These are phyloP conservation scores for Anas platyrhynchos DNA, from an alignment of 2,113 vertebrate species.

Conservation along the genomic window DNA sequence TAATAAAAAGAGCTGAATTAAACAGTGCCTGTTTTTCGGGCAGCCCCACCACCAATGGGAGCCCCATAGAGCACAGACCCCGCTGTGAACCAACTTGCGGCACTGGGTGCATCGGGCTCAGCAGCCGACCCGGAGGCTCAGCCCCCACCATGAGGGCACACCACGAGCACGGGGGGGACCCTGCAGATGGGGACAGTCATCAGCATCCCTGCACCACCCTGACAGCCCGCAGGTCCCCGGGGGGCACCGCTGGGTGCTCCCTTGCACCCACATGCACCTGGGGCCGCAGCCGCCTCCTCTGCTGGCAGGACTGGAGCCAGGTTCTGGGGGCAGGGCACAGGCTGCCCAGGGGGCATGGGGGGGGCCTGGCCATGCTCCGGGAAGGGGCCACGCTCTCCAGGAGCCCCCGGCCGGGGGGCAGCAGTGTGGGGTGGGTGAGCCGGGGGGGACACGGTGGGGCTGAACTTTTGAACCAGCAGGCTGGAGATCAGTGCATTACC, in stretches of 20 bases:
- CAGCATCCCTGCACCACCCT: not conserved
- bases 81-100: rapidly evolving
- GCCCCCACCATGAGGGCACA: not conserved
- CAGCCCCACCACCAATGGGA: not conserved
- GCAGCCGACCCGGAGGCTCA: not conserved
- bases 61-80: rapidly evolving
- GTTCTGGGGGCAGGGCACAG: not conserved
- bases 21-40: not conserved
- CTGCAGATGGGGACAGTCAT: not conserved
- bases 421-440: rapidly evolving
- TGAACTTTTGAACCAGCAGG: slow-evolving; percentile 79
- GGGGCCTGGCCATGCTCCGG: not conserved
- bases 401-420: rapidly evolving
- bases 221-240: rapidly evolving
- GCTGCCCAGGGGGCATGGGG: not conserved
- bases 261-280: rapidly evolving
- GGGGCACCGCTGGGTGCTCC: not conserved
- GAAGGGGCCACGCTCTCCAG: rapidly evolving
- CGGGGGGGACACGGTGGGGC: not conserved
- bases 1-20: not conserved
- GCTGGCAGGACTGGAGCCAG: not conserved
- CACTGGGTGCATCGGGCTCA: rapidly evolving
- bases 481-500: slow-evolving; percentile 76
- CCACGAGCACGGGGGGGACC: rapidly evolving
- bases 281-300: not conserved